Conservation (phyloP, 2,888 invertebrate species). For the Aplocera efformata region DNA sequence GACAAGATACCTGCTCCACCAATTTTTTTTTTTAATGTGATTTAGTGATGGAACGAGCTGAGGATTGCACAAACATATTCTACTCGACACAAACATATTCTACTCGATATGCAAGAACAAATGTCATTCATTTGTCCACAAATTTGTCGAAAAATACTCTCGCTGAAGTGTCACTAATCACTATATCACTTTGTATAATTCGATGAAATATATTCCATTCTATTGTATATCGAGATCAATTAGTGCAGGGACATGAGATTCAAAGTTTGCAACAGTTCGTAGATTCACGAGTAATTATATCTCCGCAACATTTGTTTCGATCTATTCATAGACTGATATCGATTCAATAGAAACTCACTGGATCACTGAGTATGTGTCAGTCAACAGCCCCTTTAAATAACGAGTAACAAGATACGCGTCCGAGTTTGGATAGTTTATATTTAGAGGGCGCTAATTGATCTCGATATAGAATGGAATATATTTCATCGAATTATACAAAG, state of each 20-base stretch:
- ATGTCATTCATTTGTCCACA: neutral
- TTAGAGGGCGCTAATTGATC: conserved; percentile 51
- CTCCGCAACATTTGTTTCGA: no score
- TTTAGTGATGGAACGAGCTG: no score
- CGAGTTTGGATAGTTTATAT: conserved; percentile 43
- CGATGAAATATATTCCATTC: conserved; percentile 43
- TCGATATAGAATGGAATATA: conserved; percentile 44
- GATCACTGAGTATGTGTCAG: conserved; percentile 41
- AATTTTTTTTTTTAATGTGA: no score
- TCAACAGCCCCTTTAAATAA: conserved; percentile 41
- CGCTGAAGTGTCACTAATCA: conserved; percentile 29
- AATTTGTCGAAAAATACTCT: conserved; percentile 15
- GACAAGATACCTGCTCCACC: no score
- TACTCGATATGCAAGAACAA: conserved; percentile 1
- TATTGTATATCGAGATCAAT: conserved; percentile 54
- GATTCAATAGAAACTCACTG: conserved; percentile 14
- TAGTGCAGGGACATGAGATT: no score
- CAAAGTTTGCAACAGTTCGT: no score
- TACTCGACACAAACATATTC: no score
- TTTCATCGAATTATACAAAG: conserved; percentile 50
- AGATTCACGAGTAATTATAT: no score
- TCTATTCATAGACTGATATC: neutral
- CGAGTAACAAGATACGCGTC: conserved; percentile 34
- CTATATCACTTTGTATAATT: conserved; percentile 45
- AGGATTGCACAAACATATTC: no score